Evolutionary conservation across 2,113 vertebrate species (phyloP).

Genomic region (Capricornis sumatraensis): DNA sequence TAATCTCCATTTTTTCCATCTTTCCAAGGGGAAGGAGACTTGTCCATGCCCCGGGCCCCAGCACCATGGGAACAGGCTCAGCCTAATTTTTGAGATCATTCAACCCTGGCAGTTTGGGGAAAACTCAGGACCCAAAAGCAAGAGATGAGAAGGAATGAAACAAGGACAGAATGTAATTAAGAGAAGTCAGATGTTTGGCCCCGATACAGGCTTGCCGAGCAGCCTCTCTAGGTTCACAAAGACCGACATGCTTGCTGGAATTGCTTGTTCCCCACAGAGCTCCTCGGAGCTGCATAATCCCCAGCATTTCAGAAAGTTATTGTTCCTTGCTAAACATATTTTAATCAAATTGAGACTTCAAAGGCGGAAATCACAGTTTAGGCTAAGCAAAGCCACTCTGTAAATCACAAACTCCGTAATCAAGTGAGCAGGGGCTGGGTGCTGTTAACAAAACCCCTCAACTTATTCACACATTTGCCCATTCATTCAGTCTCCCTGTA

Average conservation of each 20-base stretch:
- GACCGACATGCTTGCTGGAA: background rate
- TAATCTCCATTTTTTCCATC: background rate
- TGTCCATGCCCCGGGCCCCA: background rate
- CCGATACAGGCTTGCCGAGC: background rate
- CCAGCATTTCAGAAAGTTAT: background rate
- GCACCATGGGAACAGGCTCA: background rate
- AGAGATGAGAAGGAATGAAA: slow-evolving; percentile 31
- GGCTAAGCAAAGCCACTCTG: background rate
- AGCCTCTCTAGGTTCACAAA: background rate
- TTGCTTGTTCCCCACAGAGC: slow-evolving; percentile 26
- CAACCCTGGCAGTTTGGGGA: slow-evolving; percentile 37
- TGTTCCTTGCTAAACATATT: slow-evolving; percentile 1
- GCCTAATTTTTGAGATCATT: slow-evolving; percentile 49
- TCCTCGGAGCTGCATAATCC: background rate
- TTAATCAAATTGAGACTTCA: slow-evolving; percentile 61
- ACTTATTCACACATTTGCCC: background rate
- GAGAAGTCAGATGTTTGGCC: slow-evolving; percentile 33
- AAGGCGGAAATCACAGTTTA: background rate
- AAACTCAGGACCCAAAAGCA: slow-evolving; percentile 22
- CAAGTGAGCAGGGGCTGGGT: background rate
- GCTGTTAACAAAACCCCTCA: background rate
- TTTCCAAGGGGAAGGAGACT: background rate
- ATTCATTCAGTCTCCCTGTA: background rate
- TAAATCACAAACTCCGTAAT: background rate
- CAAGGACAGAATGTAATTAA: slow-evolving; percentile 51